Base-by-base conservation (phyloP, 2,797 vertebrate species). In the Chelonia mydas region DNA sequence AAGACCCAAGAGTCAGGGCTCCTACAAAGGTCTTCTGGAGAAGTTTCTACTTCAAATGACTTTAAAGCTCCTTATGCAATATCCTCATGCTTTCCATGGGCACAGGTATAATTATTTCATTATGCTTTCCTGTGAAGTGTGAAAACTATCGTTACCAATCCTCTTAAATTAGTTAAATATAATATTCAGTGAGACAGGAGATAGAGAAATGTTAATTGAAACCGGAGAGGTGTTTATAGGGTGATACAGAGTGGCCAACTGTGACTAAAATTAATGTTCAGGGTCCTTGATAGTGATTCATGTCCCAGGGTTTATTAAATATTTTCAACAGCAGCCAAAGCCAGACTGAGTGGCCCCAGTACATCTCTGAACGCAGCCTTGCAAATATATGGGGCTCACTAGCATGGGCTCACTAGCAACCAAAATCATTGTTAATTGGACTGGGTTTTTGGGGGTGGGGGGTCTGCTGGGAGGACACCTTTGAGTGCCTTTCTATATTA, bases 81-180 rank as follows among this genome's bases (percentile, higher is more conserved):
- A 97, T 96, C 97, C 97, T 98, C 98, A 98, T 98, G 98, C 97
- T 96, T 98, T 98, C 98, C 98, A 97, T 97, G 95, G 97, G 97
- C 97, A 94, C 95, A 97, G 95, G 97, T 98, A 98, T 98, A 98
- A 98, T 98, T 98, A 98, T 98, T 98, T 98, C 98, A 98, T 98
- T 98, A 98, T 97, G 97, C 97, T 98, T 98, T 98, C 97, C 98
- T 98, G 98, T 98, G 98, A 98, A 98, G 98, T 98, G 98, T 98
- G 98, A 98, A 98, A 98, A 98, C 98, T 98, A 98, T 98, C 98
- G 98, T 98, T 98, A 98, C 97, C 98, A 97, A 98, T 98, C 97
- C 98, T 97, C 97, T 98, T 98, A 98, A 98, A 98, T 98, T 98
- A 98, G 97, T 98, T 98, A 98, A 98, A 98, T 98, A 98, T 97